Percentiles rank a stretch among this genome's conserved stretches.
Evolutionary conservation across 2,113 vertebrate species (phyloP).

Genomic region (Cryptoleucopteryx plumbea): DNA sequence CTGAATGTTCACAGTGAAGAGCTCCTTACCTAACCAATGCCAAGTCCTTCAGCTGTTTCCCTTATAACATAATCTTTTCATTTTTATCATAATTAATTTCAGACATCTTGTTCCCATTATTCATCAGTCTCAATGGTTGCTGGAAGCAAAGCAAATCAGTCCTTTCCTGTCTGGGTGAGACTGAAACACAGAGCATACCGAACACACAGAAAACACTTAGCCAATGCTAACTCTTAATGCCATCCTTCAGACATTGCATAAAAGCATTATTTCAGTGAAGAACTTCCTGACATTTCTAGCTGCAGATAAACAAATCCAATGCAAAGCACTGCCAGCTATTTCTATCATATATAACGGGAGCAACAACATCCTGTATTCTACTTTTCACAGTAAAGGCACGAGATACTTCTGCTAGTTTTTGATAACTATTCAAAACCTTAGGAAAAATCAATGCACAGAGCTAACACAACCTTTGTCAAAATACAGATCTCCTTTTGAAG

Average conservation of each 20-base stretch:
- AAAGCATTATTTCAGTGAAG: neutral
- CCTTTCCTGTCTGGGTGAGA: neutral
- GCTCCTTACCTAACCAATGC: neutral
- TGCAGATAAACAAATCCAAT: neutral
- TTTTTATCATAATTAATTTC: neutral
- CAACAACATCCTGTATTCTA: neutral
- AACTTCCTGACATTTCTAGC: neutral
- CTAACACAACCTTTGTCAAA: neutral
- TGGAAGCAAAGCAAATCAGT: constrained; percentile 9
- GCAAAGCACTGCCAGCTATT: neutral
- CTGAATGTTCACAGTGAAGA: neutral
- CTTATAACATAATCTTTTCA: neutral
- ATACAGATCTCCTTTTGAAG: neutral
- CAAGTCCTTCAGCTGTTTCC: neutral
- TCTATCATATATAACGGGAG: neutral
- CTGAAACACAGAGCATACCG: neutral
- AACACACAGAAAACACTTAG: neutral
- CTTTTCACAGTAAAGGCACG: neutral
- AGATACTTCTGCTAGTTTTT: neutral
- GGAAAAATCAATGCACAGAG: neutral
- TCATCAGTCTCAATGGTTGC: neutral
- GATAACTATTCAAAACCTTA: neutral
- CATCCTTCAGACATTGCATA: neutral
- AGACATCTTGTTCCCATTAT: neutral
- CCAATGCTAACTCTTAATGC: neutral